Conservation (phyloP, 1,140 invertebrate species). For the Caenorhabditis brenneri region DNA sequence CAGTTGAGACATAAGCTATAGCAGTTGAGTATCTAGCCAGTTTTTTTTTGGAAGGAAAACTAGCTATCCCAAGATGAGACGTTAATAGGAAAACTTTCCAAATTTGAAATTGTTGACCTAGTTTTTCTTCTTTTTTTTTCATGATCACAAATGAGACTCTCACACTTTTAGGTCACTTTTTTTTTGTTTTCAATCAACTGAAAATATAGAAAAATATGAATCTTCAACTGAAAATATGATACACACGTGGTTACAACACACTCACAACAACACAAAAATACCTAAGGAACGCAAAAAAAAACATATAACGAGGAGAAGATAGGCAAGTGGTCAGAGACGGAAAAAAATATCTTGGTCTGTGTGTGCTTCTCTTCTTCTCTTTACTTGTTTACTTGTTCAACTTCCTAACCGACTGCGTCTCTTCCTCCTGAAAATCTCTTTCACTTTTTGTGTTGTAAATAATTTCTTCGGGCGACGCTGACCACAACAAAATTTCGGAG, state of each 20-base stretch:
- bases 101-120: too few species aligned
- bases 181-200: too few species aligned
- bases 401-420: background rate
- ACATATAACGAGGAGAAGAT: background rate
- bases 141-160: too few species aligned
- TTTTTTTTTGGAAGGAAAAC: too few species aligned
- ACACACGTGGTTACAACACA: background rate
- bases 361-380: background rate
- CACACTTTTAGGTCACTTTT: too few species aligned
- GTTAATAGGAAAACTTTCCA: too few species aligned
- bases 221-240: background rate
- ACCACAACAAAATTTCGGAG: background rate
- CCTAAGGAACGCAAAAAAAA: background rate
- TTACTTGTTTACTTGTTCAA: constrained; percentile 24
- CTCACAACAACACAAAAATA: background rate
- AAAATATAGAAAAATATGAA: too few species aligned
- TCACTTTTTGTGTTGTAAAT: constrained; percentile 15
- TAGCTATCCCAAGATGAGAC: too few species aligned
- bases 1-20: too few species aligned
- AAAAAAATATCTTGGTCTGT: background rate
- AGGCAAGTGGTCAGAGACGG: background rate
- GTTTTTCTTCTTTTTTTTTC: too few species aligned
- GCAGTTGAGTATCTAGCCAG: too few species aligned
- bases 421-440: background rate
- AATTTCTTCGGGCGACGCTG: background rate